phyloP scores from a whole-genome alignment of 2,113 vertebrate genomes.

The Apistogramma diplotaenia region DNA sequence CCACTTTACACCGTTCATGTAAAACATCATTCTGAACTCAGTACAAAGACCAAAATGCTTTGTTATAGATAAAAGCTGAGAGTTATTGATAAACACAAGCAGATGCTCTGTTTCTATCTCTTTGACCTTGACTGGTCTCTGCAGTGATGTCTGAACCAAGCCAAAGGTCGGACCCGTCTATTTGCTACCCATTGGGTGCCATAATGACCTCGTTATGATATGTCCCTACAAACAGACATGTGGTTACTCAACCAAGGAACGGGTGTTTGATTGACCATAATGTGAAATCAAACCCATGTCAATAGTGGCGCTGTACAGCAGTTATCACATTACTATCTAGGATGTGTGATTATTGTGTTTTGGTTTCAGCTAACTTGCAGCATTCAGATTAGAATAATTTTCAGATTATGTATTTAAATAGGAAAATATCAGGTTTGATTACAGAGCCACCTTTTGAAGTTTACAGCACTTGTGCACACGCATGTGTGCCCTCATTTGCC shows the following conservation, averaged over 20 bases:
- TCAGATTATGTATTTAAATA: slow-evolving; percentile 22
- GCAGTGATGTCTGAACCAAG: neutral
- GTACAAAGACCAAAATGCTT: neutral
- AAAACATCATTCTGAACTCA: neutral
- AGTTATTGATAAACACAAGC: neutral
- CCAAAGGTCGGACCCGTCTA: slow-evolving; percentile 1
- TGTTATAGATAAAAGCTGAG: neutral
- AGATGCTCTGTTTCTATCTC: slow-evolving; percentile 2
- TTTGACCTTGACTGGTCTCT: slow-evolving; percentile 29
- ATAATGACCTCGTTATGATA: slow-evolving; percentile 54
- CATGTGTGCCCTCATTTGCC: slow-evolving; percentile 34
- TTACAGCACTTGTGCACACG: neutral
- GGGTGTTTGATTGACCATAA: slow-evolving; percentile 60
- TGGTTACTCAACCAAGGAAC: slow-evolving; percentile 18
- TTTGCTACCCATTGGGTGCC: slow-evolving; percentile 21
- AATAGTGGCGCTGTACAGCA: neutral
- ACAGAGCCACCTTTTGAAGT: neutral
- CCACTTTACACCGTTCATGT: neutral
- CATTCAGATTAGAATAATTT: slow-evolving; percentile 27
- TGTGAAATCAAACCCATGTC: too few relatives aligned
- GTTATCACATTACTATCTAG: slow-evolving; percentile 18
- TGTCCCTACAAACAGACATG: slow-evolving; percentile 10
- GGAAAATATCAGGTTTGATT: slow-evolving; percentile 8
- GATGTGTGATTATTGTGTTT: slow-evolving; percentile 28
- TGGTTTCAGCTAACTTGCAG: slow-evolving; percentile 20